Conservation (phyloP, 2,113 vertebrate genomes). For the Rhinoderma darwinii region DNA sequence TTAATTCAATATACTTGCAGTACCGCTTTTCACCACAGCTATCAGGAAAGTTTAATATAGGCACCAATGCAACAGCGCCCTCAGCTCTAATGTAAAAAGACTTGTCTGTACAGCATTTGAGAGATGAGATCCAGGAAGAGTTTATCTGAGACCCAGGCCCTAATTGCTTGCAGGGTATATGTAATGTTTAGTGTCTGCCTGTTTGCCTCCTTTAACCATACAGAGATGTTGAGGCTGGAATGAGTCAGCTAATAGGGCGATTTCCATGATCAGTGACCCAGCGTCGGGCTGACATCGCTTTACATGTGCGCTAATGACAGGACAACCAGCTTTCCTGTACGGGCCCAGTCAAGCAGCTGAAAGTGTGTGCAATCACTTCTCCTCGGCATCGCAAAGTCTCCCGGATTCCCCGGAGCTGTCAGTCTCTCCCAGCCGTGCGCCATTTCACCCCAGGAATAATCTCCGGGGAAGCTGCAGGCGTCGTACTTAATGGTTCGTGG, state of each 20-base stretch:
- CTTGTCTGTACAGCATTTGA: too few relatives aligned
- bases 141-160: too few relatives aligned
- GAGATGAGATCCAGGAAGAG: too few relatives aligned
- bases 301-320: slow-evolving; percentile 47
- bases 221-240: slow-evolving; percentile 65
- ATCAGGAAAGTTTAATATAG: neutral
- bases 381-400: neutral
- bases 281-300: slow-evolving; percentile 9
- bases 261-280: slow-evolving; percentile 61
- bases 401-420: neutral
- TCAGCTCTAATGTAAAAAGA: neutral
- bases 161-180: neutral
- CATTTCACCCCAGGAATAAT: neutral
- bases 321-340: neutral
- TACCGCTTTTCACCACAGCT: neutral
- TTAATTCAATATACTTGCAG: too few relatives aligned
- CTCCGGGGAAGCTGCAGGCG: neutral
- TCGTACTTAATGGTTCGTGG: slow-evolving; percentile 17
- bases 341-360: neutral
- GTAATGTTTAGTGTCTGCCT: slow-evolving; percentile 59
- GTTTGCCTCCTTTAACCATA: slow-evolving; percentile 64
- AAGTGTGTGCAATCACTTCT: neutral
- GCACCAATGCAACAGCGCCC: neutral
- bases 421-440: neutral
- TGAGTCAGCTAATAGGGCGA: slow-evolving; percentile 66